A percentile compares a stretch with the other conserved stretches of the same genome.
Conservation (phyloP, 2,888 invertebrate genomes). For the Lithophane semibrunnea region DNA sequence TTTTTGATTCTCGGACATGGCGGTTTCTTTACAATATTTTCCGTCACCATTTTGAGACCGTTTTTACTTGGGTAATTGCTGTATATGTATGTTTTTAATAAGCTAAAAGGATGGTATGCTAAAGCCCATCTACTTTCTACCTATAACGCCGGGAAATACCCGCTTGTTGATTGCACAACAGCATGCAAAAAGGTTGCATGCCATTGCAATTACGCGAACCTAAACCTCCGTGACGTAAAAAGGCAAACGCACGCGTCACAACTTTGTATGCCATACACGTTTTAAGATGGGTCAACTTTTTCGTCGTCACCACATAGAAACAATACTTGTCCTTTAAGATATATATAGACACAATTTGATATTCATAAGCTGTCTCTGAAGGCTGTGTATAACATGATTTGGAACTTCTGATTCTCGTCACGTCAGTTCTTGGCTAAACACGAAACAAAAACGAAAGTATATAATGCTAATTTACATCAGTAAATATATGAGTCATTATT, state of each 20-base stretch:
- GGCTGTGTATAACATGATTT: constrained; percentile 9
- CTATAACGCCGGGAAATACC: not conserved
- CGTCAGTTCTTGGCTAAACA: constrained; percentile 3
- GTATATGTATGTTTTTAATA: too few relatives aligned
- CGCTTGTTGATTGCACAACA: not conserved
- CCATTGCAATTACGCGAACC: not conserved
- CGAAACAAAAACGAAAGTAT: constrained; percentile 31
- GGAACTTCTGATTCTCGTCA: constrained; percentile 28
- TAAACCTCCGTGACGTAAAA: not conserved
- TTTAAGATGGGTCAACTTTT: not conserved
- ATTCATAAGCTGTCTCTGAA: constrained; percentile 30
- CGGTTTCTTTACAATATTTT: too few relatives aligned
- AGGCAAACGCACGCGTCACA: not conserved
- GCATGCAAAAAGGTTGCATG: constrained; percentile 1
- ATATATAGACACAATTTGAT: constrained; percentile 20
- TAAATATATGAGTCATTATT: not conserved
- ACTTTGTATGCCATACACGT: not conserved
- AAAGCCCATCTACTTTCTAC: too few relatives aligned
- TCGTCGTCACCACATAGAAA: not conserved
- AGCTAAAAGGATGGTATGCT: too few relatives aligned
- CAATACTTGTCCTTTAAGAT: not conserved
- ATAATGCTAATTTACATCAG: not conserved
- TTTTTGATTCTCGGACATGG: too few relatives aligned
- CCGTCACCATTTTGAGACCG: too few relatives aligned
- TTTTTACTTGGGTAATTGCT: too few relatives aligned